Base-by-base conservation (phyloP, 2,113 vertebrate genomes). In the Mohoua ochrocephala region DNA sequence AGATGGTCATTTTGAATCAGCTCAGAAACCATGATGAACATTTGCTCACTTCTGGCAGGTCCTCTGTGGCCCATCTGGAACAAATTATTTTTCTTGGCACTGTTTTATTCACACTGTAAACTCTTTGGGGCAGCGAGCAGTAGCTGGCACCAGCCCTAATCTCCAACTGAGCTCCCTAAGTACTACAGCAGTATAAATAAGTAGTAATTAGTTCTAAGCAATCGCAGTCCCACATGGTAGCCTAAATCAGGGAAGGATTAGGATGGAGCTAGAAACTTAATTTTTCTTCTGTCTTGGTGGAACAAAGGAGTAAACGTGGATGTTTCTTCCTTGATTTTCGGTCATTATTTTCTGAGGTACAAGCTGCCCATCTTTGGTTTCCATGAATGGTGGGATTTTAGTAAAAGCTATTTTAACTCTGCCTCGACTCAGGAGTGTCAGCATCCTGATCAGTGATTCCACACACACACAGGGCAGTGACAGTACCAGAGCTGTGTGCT, bases 131-230 rank as follows among this genome's bases (percentile, higher is more conserved):
- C 95, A 96, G 95, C 0, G 49, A 86, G 87, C 86, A 79, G 91
- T 88, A 94, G 88, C 69, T 97, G 95, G 92, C 96, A 89, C 44
- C 54, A 84, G 61, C 86, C 61, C 80, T 93, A 92, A 91, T 96
- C 96, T 96, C 96, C 77, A 60, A 31, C 88, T 84, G 96, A 94
- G 96, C 83, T 95, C 86, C 89, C 86, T 87, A 79, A 97, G 89
- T 93, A 89, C 76, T 92, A 94, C 93, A 97, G 95, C 85, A 89
- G 90, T 95, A 95, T 92, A 96, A 97, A 97, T 94, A 97, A 96
- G 87, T 70, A 94, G 86, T 96, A 94, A 91, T 96, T 96, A 91
- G 90, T 95, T 95, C 88, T 86, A 87, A 94, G 96, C 79, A 93
- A 92, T 90, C 88, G 0, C 87, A 64, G 76, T 92, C 93, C 93